Percentiles rank a stretch among this genome's conserved stretches.
Conservation (phyloP, 2,797 vertebrate genomes). For the Labeo calbasu region DNA sequence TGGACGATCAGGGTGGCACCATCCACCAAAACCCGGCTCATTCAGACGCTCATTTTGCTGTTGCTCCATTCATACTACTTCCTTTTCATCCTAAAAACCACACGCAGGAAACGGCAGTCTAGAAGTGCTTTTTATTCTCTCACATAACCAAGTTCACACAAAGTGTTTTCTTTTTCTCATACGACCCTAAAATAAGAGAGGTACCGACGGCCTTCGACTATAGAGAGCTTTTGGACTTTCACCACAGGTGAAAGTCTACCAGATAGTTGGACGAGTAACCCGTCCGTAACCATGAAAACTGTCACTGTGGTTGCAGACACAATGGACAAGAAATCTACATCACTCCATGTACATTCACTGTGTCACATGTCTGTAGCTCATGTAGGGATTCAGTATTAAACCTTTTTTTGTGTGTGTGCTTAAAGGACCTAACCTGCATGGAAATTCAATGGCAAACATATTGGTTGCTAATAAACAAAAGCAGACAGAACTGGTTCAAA, state of each 20-base stretch:
- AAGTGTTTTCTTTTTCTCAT: slow-evolving; percentile 58
- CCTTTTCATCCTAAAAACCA: slow-evolving; percentile 64
- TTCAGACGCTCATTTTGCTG: slow-evolving; percentile 54
- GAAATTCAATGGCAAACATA: slow-evolving; percentile 4
- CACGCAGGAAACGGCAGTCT: slow-evolving; percentile 61
- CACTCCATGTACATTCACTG: slow-evolving; percentile 51
- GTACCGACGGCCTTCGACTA: slow-evolving; percentile 54
- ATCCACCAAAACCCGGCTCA: slow-evolving; percentile 59
- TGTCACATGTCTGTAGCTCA: slow-evolving; percentile 28
- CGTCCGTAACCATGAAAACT: slow-evolving; percentile 53
- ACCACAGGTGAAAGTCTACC: slow-evolving; percentile 32
- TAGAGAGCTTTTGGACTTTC: slow-evolving; percentile 46
- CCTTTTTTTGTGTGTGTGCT: not conserved
- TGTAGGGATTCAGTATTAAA: not conserved
- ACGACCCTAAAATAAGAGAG: slow-evolving; percentile 57
- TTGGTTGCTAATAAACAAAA: slow-evolving; percentile 8
- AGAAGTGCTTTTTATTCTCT: slow-evolving; percentile 67
- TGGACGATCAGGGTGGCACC: slow-evolving; percentile 61
- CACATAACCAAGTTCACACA: slow-evolving; percentile 62
- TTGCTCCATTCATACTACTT: slow-evolving; percentile 56
- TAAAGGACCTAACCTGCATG: slow-evolving; percentile 7
- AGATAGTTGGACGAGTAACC: slow-evolving; percentile 43
- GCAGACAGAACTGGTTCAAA: not conserved
- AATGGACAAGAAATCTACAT: slow-evolving; percentile 14
- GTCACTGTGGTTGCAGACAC: not conserved